Evolutionary conservation across 2,113 vertebrate species (phyloP), one percentile per base, ranked within the genome.

Genomic region (Stigmatopora argus): DNA sequence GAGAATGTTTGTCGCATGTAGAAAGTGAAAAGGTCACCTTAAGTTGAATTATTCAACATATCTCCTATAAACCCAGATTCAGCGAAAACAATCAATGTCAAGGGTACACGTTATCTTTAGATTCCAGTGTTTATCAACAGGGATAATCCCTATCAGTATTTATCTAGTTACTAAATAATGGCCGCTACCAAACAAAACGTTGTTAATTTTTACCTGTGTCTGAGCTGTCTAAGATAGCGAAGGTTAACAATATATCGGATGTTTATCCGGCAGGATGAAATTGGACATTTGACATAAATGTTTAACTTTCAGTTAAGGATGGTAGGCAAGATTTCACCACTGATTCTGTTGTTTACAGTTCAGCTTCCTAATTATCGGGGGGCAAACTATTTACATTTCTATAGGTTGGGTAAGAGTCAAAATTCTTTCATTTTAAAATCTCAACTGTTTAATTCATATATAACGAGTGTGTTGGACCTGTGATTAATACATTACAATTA

Each of bases 191-290:
- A 61, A 61, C 12, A 58, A 13, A 55, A 55, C 72, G 41, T 2
- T 58, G n/a, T 52, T 86, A 85, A 70, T 81, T 7, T 77, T 74
- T 85, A 78, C 59, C 21, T 73, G 64, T 56, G 53, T 56, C 10
- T 51, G 8, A 41, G 41, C 45, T 62, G n/a, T 71, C 56, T 26
- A 61, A 65, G 14, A 5, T 56, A 58, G 31, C 18, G 19, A 7
- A 44, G 15, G 23, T 5, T 15, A 13, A 15, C 9, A 6, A 12
- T 2, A 31, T 26, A 19, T 71, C 65, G 26, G 59, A 66, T 38
- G 58, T 9, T 5, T 17, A 12, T n/a, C 12, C 9, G 60, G 61
- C 1, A 26, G 55, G 49, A 13, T 19, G 11, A 15, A 2, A 68
- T 5, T 34, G 35, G 77, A 67, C 23, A 41, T 35, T 70, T 67